Evolutionary conservation across 2,113 vertebrate genomes (phyloP).

Genomic region (Triplophysa rosa): DNA sequence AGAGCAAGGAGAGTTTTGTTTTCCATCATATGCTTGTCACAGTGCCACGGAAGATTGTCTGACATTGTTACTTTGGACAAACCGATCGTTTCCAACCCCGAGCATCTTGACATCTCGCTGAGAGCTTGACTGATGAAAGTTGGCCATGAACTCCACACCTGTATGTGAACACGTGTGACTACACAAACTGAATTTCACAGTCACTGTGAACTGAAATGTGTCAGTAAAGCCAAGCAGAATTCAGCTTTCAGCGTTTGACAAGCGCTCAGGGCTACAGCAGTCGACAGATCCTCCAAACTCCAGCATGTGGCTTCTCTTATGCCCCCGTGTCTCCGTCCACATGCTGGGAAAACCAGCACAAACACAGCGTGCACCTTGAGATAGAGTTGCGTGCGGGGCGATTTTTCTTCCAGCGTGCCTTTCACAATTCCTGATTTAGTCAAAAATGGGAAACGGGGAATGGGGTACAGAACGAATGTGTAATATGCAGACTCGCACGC

Average conservation of each 20-base stretch:
- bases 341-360: conserved; percentile 56
- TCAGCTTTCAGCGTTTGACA: conserved; percentile 5
- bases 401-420: conserved; percentile 61
- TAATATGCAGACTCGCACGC: conserved; percentile 42
- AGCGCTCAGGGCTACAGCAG: conserved; percentile 18
- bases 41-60: too few relatives aligned
- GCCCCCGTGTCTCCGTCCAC: conserved; percentile 36
- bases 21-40: neutral
- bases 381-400: conserved; percentile 60
- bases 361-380: conserved; percentile 61
- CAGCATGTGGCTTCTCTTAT: conserved; percentile 31
- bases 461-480: conserved; percentile 69
- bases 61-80: too few relatives aligned
- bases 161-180: too few relatives aligned
- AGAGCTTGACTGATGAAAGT: too few relatives aligned
- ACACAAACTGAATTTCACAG: too few relatives aligned
- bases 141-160: too few relatives aligned
- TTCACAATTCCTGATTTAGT: conserved; percentile 70
- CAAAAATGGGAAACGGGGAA: conserved; percentile 60
- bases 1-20: neutral
- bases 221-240: too few relatives aligned
- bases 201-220: neutral
- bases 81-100: too few relatives aligned
- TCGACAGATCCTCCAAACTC: conserved; percentile 41
- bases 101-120: too few relatives aligned